Evolutionary conservation across 2,797 vertebrate species (phyloP).

Genomic region (Taenioides sp.): DNA sequence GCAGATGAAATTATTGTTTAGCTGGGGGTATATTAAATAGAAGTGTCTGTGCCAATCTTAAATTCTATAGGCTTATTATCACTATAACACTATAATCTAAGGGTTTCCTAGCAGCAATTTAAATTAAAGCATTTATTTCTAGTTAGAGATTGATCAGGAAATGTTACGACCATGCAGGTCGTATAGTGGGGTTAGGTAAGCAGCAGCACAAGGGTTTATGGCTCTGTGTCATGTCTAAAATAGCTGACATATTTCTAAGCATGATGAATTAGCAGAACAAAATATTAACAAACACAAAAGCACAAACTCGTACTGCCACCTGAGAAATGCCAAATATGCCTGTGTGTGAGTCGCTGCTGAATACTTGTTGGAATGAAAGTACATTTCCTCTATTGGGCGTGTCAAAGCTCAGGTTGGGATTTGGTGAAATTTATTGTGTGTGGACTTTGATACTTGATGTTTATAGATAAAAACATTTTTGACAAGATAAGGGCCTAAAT

Average conservation of each 20-base stretch:
- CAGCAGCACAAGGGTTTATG: slow-evolving; percentile 12
- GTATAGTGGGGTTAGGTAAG: background rate
- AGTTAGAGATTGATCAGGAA: background rate
- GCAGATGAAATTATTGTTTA: background rate
- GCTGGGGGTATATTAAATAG: background rate
- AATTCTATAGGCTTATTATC: background rate
- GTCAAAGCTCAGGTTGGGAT: slow-evolving; percentile 6
- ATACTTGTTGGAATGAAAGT: slow-evolving; percentile 42
- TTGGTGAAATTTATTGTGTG: background rate
- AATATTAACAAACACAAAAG: slow-evolving; percentile 41
- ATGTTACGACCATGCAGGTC: background rate
- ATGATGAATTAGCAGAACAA: slow-evolving; percentile 21
- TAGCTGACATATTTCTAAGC: slow-evolving; percentile 30
- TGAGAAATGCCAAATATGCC: slow-evolving; percentile 43
- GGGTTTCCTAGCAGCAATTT: no score
- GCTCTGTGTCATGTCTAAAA: slow-evolving; percentile 35
- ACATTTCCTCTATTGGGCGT: slow-evolving; percentile 27
- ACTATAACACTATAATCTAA: no score
- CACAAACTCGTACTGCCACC: slow-evolving; percentile 36
- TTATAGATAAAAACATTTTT: background rate
- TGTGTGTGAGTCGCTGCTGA: slow-evolving; percentile 16
- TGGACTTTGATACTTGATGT: background rate
- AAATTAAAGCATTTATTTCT: background rate
- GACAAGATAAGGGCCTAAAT: no score
- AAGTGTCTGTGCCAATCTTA: background rate